Evolutionary conservation across 2,113 vertebrate species (phyloP).

Genomic region (Oncorhynchus clarkii): DNA sequence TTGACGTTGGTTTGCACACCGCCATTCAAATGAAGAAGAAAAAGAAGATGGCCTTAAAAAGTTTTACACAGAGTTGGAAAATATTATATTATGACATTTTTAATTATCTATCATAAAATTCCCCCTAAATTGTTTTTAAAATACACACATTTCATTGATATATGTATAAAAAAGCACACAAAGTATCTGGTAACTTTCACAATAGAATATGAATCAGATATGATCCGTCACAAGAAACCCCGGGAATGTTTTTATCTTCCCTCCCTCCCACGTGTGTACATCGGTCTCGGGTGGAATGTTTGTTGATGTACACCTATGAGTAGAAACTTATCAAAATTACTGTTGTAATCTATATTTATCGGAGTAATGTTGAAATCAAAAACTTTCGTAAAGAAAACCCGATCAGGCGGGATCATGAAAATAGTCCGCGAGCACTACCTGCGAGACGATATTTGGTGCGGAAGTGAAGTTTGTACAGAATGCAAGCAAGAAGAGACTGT

Average conservation of each 20-base stretch:
- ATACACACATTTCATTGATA: neutral
- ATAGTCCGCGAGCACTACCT: slow-evolving; percentile 94
- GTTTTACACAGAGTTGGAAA: neutral
- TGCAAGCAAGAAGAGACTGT: slow-evolving; percentile 74
- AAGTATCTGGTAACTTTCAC: neutral
- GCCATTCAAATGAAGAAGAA: too few relatives aligned
- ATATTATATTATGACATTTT: neutral
- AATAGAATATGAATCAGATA: neutral
- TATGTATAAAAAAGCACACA: neutral
- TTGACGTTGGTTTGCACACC: too few relatives aligned
- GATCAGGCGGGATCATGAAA: slow-evolving; percentile 87
- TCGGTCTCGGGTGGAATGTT: neutral
- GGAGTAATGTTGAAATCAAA: slow-evolving; percentile 86
- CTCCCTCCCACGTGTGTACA: neutral
- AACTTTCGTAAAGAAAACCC: slow-evolving; percentile 90
- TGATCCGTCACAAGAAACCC: neutral
- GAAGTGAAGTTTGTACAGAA: slow-evolving; percentile 76
- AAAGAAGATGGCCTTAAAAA: neutral
- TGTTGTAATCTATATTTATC: neutral
- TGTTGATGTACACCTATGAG: neutral
- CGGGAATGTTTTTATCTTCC: neutral
- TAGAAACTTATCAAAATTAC: neutral
- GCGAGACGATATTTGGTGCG: slow-evolving; percentile 92
- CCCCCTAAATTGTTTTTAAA: neutral
- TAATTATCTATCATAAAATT: neutral